These are phyloP conservation scores for Rhopalosiphum nymphaeae DNA, from an alignment of 2,888 invertebrate species.

Conservation along the genomic window DNA sequence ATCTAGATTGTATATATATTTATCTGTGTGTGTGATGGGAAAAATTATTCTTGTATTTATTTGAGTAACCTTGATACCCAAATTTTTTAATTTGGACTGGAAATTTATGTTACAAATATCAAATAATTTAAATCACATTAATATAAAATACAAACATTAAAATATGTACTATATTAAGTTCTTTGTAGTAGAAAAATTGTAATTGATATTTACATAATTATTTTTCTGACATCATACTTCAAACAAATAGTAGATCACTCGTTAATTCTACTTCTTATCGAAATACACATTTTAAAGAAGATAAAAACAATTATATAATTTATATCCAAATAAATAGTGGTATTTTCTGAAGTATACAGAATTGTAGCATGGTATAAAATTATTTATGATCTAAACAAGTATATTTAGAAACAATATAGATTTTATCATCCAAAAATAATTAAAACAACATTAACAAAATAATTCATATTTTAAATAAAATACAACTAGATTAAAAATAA, in stretches of 20 bases:
- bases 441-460: slow-evolving; percentile 4
- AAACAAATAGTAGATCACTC: slow-evolving; percentile 11
- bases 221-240: neutral
- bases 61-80: slow-evolving; percentile 42
- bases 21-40: neutral
- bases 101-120: neutral
- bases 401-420: slow-evolving; percentile 4
- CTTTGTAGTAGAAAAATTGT: neutral
- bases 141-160: neutral
- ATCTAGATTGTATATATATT: neutral
- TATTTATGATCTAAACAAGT: slow-evolving; percentile 8
- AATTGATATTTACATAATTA: slow-evolving; percentile 25
- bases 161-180: neutral
- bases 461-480: neutral
- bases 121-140: neutral
- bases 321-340: slow-evolving; percentile 1
- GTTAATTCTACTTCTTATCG: slow-evolving; percentile 24
- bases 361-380: neutral
- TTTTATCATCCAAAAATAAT: neutral
- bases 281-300: slow-evolving; percentile 28
- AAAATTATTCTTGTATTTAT: slow-evolving; percentile 16
- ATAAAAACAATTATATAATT: slow-evolving; percentile 20
- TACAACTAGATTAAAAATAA: neutral
- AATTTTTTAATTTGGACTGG: slow-evolving; percentile 8
- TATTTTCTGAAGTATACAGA: neutral